Evolutionary conservation across 1,140 invertebrate species (phyloP).

Genomic region (Pogonomyrmex californicus): DNA sequence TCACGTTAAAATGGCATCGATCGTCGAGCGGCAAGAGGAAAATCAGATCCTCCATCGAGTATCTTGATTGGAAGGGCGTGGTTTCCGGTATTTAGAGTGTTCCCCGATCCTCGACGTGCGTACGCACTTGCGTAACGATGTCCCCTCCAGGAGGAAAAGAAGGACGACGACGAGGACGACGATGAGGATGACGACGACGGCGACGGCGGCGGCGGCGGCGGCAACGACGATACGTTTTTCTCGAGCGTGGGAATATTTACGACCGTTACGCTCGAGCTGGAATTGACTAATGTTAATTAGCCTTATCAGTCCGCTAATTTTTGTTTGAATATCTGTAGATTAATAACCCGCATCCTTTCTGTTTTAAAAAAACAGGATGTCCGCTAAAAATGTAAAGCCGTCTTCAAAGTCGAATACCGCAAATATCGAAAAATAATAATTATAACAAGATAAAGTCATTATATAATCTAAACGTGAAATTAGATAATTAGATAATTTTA

Average conservation of each 20-base stretch:
- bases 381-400: background rate
- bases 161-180: constrained; percentile 9
- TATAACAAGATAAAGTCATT: background rate
- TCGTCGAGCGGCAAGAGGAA: constrained; percentile 16
- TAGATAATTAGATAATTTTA: background rate
- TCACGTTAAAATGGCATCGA: constrained; percentile 44
- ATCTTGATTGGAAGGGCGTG: constrained; percentile 69
- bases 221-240: constrained; percentile 32
- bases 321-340: background rate
- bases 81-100: constrained; percentile 73
- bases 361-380: background rate
- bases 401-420: too few species aligned
- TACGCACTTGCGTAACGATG: constrained; percentile 70
- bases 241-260: constrained; percentile 50
- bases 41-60: constrained; percentile 63
- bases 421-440: constrained; percentile 18
- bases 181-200: constrained; percentile 10
- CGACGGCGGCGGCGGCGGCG: background rate
- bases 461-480: background rate
- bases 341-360: constrained; percentile 3
- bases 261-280: constrained; percentile 28
- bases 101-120: constrained; percentile 67
- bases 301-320: constrained; percentile 28
- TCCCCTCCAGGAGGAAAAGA: constrained; percentile 11
- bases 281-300: constrained; percentile 43